Evolutionary conservation across 2,888 invertebrate species (phyloP).

Genomic region (Ormyrus nitidulus): DNA sequence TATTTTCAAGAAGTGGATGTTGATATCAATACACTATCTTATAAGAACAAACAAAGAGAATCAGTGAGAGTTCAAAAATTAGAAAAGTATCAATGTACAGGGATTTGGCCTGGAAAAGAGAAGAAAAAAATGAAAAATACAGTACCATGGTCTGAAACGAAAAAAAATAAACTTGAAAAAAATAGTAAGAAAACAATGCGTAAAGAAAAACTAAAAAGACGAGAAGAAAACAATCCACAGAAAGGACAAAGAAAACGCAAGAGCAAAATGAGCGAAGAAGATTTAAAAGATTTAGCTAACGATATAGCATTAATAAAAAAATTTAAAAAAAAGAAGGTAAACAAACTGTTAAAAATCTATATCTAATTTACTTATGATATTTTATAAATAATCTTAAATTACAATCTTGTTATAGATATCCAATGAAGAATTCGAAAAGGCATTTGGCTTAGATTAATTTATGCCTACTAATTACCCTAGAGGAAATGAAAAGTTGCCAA

Average conservation of each 20-base stretch:
- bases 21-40: constrained; percentile 86
- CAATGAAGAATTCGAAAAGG: constrained; percentile 75
- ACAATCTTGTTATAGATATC: constrained; percentile 73
- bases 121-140: constrained; percentile 80
- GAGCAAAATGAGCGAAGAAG: constrained; percentile 82
- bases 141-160: constrained; percentile 87
- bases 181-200: constrained; percentile 80
- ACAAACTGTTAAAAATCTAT: not conserved
- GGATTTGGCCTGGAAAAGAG: constrained; percentile 83
- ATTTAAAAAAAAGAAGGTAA: constrained; percentile 87
- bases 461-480: not conserved
- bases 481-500: no score
- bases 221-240: constrained; percentile 73
- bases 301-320: constrained; percentile 92
- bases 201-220: constrained; percentile 79
- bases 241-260: constrained; percentile 76
- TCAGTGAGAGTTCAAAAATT: constrained; percentile 84
- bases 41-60: constrained; percentile 88
- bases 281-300: constrained; percentile 85
- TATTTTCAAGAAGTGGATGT: constrained; percentile 79
- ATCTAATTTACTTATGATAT: not conserved
- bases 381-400: not conserved
- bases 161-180: constrained; percentile 82
- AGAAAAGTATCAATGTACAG: constrained; percentile 83
- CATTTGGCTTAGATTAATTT: constrained; percentile 68